phyloP scores from a whole-genome alignment of 2,113 vertebrate genomes.

The Ondatra zibethicus region DNA sequence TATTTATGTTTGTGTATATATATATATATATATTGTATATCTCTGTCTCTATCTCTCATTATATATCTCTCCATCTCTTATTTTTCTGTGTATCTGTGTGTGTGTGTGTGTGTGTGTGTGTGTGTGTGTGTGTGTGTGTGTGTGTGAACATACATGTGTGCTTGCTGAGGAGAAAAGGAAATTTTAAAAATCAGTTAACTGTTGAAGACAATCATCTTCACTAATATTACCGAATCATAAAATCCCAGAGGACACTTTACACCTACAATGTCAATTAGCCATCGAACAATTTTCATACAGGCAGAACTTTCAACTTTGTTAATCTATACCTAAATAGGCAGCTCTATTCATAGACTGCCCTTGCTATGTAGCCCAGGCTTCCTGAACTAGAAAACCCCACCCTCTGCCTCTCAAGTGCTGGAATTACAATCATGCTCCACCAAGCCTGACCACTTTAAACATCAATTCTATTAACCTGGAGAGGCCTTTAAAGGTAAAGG shows the following conservation, averaged over 20 bases:
- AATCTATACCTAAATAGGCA: not conserved
- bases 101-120: not conserved
- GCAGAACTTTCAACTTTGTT: not conserved
- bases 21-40: not conserved
- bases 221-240: not conserved
- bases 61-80: not conserved
- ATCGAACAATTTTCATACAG: not conserved
- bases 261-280: not conserved
- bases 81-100: not conserved
- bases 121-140: not conserved
- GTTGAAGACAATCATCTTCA: not conserved
- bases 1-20: not conserved
- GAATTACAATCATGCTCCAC: not conserved
- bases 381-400: not conserved
- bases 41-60: not conserved
- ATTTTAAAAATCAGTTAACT: not conserved
- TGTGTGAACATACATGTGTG: accelerated
- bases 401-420: not conserved
- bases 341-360: not conserved
- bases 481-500: accelerated
- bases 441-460: not conserved
- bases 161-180: not conserved
- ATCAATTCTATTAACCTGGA: not conserved
- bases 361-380: too few species aligned
- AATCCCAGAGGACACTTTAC: not conserved